Evolutionary conservation across 2,113 vertebrate genomes (phyloP).

Genomic region (Chlamydotis undulata): DNA sequence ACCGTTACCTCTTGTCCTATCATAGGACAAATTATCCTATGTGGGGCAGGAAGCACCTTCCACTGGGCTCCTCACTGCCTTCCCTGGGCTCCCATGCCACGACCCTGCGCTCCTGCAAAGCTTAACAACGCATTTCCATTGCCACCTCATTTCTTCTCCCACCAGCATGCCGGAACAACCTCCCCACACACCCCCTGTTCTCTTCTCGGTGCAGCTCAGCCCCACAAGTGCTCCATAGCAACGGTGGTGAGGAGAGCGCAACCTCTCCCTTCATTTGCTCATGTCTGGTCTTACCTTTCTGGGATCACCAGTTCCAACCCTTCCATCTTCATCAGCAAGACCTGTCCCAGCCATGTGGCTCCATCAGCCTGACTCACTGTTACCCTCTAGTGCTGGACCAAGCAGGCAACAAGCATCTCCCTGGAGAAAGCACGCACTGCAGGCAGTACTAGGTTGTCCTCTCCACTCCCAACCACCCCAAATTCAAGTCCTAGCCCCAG

Average conservation of each 20-base stretch:
- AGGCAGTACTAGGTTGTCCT: neutral
- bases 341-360: neutral
- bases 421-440: accelerated
- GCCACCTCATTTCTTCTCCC: neutral
- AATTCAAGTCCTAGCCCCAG: neutral
- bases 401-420: neutral
- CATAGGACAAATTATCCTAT: neutral
- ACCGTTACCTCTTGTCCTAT: too few species aligned
- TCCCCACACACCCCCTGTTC: neutral
- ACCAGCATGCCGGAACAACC: neutral
- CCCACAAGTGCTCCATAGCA: neutral
- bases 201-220: neutral
- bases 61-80: neutral
- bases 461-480: neutral
- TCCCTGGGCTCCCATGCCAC: accelerated
- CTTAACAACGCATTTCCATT: accelerated
- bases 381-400: conserved; percentile 52
- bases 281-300: neutral
- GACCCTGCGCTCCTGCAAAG: accelerated
- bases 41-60: neutral
- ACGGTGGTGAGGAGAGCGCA: accelerated
- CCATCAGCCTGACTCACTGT: conserved; percentile 36
- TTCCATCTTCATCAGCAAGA: neutral
- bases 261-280: neutral
- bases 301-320: neutral